Percentiles rank a stretch among this genome's conserved stretches.
phyloP scores from a whole-genome alignment of 35 echinoderm and acorn worm genomes.

The Antedon bifida region DNA sequence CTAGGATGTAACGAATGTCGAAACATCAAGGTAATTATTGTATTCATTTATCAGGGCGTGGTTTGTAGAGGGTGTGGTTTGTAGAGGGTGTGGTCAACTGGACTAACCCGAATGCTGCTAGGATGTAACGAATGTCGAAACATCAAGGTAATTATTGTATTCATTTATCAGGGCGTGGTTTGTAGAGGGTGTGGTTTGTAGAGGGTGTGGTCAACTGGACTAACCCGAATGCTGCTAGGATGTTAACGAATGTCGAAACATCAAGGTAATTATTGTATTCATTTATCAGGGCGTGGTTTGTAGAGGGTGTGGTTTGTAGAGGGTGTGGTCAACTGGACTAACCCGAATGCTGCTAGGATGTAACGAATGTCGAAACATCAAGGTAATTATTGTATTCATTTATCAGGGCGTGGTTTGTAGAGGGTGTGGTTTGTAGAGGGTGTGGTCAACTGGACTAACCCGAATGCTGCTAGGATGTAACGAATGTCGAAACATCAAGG shows the following conservation, averaged over 20 bases:
- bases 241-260: constrained; percentile 42
- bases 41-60: too few relatives aligned
- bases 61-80: too few relatives aligned
- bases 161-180: too few relatives aligned
- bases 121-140: constrained; percentile 38
- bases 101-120: constrained; percentile 27
- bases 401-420: too few relatives aligned
- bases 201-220: too few relatives aligned
- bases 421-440: too few relatives aligned
- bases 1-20: constrained; percentile 35
- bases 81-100: too few relatives aligned
- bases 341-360: constrained; percentile 24
- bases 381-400: constrained; percentile 44
- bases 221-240: constrained; percentile 28
- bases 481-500: constrained; percentile 60
- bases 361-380: constrained; percentile 45
- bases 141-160: constrained; percentile 46
- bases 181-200: too few relatives aligned
- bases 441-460: too few relatives aligned
- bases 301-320: too few relatives aligned
- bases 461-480: constrained; percentile 25
- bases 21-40: constrained; percentile 47
- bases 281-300: too few relatives aligned
- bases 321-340: too few relatives aligned
- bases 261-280: constrained; percentile 51